Conservation (phyloP, 2,113 vertebrate species). For the Synodontis membranacea region DNA sequence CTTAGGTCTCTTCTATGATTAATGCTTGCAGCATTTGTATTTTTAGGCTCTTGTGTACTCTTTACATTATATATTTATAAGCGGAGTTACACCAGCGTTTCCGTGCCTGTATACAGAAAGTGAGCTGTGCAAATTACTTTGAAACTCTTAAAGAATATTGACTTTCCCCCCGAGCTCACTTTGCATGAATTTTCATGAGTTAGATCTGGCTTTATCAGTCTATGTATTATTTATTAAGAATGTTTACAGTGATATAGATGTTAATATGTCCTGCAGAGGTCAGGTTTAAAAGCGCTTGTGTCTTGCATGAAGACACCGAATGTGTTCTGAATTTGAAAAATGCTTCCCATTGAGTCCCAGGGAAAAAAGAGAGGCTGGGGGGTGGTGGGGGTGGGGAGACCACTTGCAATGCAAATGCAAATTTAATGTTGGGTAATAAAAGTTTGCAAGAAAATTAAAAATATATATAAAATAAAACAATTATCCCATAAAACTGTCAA, state of each 20-base stretch:
- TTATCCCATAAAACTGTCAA: neutral
- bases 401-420: too few relatives aligned
- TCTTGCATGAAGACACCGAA: neutral
- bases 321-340: neutral
- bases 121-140: neutral
- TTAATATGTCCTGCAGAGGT: neutral
- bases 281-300: neutral
- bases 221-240: neutral
- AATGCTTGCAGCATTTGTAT: too few relatives aligned
- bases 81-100: neutral
- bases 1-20: too few relatives aligned
- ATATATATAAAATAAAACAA: too few relatives aligned
- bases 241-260: neutral
- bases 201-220: neutral
- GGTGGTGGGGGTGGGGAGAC: too few relatives aligned
- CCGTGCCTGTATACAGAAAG: neutral
- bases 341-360: neutral
- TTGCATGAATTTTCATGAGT: neutral
- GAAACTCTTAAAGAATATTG: neutral
- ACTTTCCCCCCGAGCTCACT: neutral
- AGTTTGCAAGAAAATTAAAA: too few relatives aligned
- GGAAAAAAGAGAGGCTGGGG: too few relatives aligned
- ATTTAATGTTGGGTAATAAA: too few relatives aligned
- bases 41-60: too few relatives aligned
- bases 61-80: neutral